These are phyloP conservation scores for Drosophila rufa DNA, from an alignment of 1,140 invertebrate genomes.

Conservation along the genomic window DNA sequence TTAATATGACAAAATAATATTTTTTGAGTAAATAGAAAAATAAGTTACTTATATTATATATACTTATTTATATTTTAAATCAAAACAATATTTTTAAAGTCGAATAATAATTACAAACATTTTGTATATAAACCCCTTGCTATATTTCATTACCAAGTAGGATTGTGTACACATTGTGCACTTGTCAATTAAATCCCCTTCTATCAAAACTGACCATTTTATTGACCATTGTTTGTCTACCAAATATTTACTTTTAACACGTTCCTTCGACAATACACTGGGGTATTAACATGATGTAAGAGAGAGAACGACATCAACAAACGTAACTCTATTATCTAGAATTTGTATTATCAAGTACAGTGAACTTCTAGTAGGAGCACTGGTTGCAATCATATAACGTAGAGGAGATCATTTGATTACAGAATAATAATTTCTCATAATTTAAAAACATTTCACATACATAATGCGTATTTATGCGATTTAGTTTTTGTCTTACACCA, in stretches of 20 bases:
- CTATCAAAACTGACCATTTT: conserved; percentile 19
- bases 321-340: conserved; percentile 6
- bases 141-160: conserved; percentile 1
- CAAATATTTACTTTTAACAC: conserved; percentile 20
- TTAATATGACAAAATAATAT: too few relatives aligned
- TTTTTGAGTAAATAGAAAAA: too few relatives aligned
- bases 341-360: conserved; percentile 17
- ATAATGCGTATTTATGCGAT: too few relatives aligned
- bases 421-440: background rate
- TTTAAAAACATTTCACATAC: too few relatives aligned
- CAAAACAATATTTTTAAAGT: too few relatives aligned
- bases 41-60: too few relatives aligned
- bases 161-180: conserved; percentile 2
- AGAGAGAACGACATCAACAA: conserved; percentile 6
- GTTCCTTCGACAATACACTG: conserved; percentile 9
- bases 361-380: background rate
- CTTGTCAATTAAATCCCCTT: conserved; percentile 17
- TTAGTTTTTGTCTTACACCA: too few relatives aligned
- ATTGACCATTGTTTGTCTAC: conserved; percentile 25
- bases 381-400: background rate
- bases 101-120: too few relatives aligned
- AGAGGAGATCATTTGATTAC: background rate
- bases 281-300: conserved; percentile 29
- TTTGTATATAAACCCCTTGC: too few relatives aligned
- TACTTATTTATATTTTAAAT: too few relatives aligned